phyloP scores from a whole-genome alignment of 2,888 invertebrate species.

The Parelbella ahira region DNA sequence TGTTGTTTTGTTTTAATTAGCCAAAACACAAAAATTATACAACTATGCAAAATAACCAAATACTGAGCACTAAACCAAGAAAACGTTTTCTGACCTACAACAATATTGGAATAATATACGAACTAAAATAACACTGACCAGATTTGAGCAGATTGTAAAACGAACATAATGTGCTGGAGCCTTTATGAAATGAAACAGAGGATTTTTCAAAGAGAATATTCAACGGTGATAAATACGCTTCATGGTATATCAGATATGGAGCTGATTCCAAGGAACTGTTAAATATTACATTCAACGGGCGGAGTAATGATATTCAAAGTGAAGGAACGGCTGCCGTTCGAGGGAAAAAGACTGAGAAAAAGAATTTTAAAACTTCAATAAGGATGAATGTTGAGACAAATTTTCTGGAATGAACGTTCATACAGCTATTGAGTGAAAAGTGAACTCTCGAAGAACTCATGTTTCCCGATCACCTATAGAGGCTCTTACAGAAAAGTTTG shows the following conservation, averaged over 20 bases:
- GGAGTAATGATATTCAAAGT: constrained; percentile 23
- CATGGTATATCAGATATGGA: constrained; percentile 10
- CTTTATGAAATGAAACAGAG: too few relatives aligned
- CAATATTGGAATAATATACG: too few relatives aligned
- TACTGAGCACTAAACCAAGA: too few relatives aligned
- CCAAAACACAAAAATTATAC: too few relatives aligned
- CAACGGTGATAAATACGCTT: constrained; percentile 14
- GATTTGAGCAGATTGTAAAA: too few relatives aligned
- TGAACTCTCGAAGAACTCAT: constrained; percentile 18
- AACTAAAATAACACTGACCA: too few relatives aligned
- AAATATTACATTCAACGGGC: constrained; percentile 21
- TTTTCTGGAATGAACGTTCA: constrained; percentile 25
- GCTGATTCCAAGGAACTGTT: constrained; percentile 21
- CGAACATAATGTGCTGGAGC: too few relatives aligned
- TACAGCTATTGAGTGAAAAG: constrained; percentile 24
- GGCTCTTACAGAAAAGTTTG: constrained; percentile 20
- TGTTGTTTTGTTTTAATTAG: too few relatives aligned
- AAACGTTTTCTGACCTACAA: too few relatives aligned
- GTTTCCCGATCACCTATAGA: constrained; percentile 25
- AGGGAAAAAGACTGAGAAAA: constrained; percentile 16
- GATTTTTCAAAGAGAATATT: constrained; percentile 21
- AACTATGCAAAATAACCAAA: too few relatives aligned
- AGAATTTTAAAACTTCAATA: constrained; percentile 24
- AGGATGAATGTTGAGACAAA: constrained; percentile 22
- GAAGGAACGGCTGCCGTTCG: constrained; percentile 16